These are phyloP conservation scores for Cremastobaeus sp. DNA, from an alignment of 2,888 invertebrate species.

Conservation along the genomic window DNA sequence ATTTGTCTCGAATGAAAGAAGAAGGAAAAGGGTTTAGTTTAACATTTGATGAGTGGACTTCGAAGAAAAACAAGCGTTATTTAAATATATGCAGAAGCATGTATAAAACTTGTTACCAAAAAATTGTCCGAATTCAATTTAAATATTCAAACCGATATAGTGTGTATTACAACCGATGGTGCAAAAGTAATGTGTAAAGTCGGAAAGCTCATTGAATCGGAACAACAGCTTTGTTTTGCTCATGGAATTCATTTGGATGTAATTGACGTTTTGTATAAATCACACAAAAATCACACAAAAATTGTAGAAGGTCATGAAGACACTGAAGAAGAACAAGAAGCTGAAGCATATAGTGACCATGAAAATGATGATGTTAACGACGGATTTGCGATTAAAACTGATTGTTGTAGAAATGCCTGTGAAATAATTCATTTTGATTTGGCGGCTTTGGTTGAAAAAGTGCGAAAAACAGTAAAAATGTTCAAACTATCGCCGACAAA, in stretches of 20 bases:
- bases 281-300: not conserved
- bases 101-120: constrained; percentile 10
- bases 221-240: constrained; percentile 64
- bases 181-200: constrained; percentile 58
- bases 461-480: not conserved
- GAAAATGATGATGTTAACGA: not conserved
- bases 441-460: not conserved
- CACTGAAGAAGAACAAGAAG: not conserved
- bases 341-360: not conserved
- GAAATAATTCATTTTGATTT: not conserved
- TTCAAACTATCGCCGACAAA: not conserved
- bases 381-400: not conserved
- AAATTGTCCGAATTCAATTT: constrained; percentile 6
- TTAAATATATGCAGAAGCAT: constrained; percentile 21
- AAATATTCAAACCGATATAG: not conserved
- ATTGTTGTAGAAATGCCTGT: not conserved
- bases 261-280: constrained; percentile 15
- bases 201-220: constrained; percentile 14
- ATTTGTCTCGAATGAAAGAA: not conserved
- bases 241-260: constrained; percentile 56
- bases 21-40: not conserved
- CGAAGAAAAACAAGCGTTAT: constrained; percentile 17
- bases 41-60: constrained; percentile 35
- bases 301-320: not conserved
- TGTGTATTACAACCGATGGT: constrained; percentile 30